phyloP scores from a whole-genome alignment of 2,113 vertebrate genomes.

The Dascyllus trimaculatus region DNA sequence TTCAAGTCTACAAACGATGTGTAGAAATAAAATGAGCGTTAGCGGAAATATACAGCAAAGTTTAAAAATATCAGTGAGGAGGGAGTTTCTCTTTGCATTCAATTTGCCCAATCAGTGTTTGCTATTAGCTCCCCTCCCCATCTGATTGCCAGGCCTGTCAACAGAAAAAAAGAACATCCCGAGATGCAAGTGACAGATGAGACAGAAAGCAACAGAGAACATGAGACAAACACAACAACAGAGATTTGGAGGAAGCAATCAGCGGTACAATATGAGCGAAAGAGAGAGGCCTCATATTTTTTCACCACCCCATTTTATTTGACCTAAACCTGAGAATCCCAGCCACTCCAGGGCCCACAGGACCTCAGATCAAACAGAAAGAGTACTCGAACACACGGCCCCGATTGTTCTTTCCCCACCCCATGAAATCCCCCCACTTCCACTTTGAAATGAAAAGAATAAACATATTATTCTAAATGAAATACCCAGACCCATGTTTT shows the following conservation, averaged over 20 bases:
- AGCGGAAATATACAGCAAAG: background rate
- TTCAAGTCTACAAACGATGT: slow-evolving; percentile 12
- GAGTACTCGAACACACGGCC: slow-evolving; percentile 62
- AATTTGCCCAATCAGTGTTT: slow-evolving; percentile 14
- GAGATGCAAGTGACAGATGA: slow-evolving; percentile 46
- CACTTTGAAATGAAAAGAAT: slow-evolving; percentile 79
- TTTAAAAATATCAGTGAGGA: background rate
- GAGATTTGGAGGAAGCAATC: slow-evolving; percentile 43
- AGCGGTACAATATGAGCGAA: slow-evolving; percentile 32
- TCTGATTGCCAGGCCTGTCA: slow-evolving; percentile 24
- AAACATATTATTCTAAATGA: slow-evolving; percentile 82
- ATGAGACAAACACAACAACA: slow-evolving; percentile 42
- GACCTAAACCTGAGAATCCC: slow-evolving; percentile 72
- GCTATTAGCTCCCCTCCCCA: slow-evolving; percentile 10
- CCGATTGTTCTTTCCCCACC: slow-evolving; percentile 74
- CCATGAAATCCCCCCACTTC: slow-evolving; percentile 59
- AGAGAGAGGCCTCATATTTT: slow-evolving; percentile 55
- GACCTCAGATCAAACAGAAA: slow-evolving; percentile 72
- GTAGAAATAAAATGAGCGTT: slow-evolving; percentile 12
- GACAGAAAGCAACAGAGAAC: slow-evolving; percentile 43
- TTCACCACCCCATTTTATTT: slow-evolving; percentile 64
- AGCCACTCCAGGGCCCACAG: slow-evolving; percentile 61
- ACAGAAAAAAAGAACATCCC: slow-evolving; percentile 8
- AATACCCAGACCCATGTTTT: slow-evolving; percentile 76
- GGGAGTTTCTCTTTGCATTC: slow-evolving; percentile 18